Evolutionary conservation across 2,113 vertebrate species (phyloP).

Genomic region (Raja brachyura): DNA sequence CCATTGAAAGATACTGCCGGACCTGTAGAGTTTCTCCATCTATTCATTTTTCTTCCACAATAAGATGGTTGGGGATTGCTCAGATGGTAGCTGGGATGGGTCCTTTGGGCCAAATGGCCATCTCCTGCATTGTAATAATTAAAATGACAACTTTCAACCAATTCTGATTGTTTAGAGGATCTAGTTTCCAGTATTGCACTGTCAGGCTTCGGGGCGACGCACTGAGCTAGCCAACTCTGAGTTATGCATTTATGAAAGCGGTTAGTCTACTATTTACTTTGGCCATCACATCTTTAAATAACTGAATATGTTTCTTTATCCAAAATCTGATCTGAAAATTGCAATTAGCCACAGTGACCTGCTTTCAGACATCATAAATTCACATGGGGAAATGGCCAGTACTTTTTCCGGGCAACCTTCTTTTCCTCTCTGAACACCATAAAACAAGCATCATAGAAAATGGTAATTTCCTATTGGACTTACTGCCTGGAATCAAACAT

Average conservation of each 20-base stretch:
- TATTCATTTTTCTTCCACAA: too few relatives aligned
- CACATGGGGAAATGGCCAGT: background rate
- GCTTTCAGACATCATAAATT: background rate
- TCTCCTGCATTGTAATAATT: too few relatives aligned
- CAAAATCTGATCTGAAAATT: background rate
- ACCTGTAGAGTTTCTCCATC: too few relatives aligned
- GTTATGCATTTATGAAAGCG: background rate
- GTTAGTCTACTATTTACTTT: background rate
- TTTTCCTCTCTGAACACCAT: background rate
- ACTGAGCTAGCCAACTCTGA: background rate
- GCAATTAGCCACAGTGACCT: background rate
- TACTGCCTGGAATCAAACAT: background rate
- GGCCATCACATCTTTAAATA: background rate
- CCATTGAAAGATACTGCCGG: too few relatives aligned
- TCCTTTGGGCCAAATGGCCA: too few relatives aligned
- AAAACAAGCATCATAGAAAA: background rate
- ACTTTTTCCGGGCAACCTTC: background rate
- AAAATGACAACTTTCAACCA: background rate
- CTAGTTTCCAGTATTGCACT: background rate
- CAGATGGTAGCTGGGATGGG: too few relatives aligned
- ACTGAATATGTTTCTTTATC: constrained; percentile 11
- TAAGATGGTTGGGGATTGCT: too few relatives aligned
- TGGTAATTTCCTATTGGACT: background rate
- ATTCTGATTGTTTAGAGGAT: background rate
- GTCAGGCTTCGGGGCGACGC: background rate